Conservation (phyloP, 1,140 invertebrate species). For the Bombus waltoni region DNA sequence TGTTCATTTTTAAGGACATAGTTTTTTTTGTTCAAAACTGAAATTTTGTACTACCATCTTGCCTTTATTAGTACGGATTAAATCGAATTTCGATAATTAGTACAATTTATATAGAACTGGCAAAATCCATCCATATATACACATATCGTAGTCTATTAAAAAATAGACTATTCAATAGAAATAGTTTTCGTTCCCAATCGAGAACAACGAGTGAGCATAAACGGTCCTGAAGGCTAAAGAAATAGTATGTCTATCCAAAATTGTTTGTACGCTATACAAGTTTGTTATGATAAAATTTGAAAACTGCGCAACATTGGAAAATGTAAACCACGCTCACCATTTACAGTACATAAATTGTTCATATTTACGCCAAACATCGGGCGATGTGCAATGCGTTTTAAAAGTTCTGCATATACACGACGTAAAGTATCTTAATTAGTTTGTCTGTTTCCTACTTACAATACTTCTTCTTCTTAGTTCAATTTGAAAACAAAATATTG, state of each 20-base stretch:
- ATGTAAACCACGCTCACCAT: conserved; percentile 4
- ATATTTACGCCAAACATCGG: not conserved
- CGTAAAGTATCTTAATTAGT: not conserved
- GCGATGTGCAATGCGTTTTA: not conserved
- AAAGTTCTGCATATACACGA: not conserved
- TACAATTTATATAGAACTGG: conserved; percentile 39
- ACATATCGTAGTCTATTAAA: conserved; percentile 2
- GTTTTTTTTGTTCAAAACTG: not conserved
- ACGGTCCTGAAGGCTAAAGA: conserved; percentile 35
- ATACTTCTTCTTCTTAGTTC: not conserved
- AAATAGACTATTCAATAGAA: conserved; percentile 3
- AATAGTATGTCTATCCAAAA: conserved; percentile 43
- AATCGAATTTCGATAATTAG: conserved; percentile 13
- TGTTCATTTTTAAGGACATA: not conserved
- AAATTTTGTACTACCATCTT: conserved; percentile 37
- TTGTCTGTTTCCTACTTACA: not conserved
- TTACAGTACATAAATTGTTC: conserved; percentile 17
- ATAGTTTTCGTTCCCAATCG: conserved; percentile 29
- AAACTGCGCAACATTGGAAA: conserved; percentile 64
- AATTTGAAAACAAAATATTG: not conserved
- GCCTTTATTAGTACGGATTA: not conserved
- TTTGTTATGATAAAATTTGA: conserved; percentile 63
- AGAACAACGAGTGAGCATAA: conserved; percentile 26
- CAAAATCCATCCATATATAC: conserved; percentile 57
- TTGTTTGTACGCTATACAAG: conserved; percentile 47